These are phyloP conservation scores for Trachemys scripta DNA, from an alignment of 2,113 vertebrate genomes.

Conservation along the genomic window DNA sequence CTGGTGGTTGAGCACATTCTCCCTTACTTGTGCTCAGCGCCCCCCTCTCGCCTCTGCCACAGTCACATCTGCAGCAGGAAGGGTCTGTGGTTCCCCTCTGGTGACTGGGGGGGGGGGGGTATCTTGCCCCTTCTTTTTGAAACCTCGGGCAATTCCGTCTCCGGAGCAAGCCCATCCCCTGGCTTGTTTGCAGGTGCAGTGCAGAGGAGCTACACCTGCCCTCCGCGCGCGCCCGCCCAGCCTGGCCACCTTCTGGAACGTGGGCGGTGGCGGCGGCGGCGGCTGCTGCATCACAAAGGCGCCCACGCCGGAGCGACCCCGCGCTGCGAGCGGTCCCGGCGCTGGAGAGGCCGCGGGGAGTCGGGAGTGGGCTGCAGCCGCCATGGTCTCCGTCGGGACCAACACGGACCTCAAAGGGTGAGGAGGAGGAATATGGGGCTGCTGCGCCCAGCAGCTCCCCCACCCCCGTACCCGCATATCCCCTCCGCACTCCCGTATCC, in stretches of 20 bases:
- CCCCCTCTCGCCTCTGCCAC: background rate
- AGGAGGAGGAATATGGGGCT: background rate
- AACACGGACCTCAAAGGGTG: slow-evolving; percentile 20
- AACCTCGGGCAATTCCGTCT: too few relatives aligned
- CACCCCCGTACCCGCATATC: fast-evolving
- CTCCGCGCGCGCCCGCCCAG: background rate
- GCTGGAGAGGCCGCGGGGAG: background rate
- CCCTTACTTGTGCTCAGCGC: background rate
- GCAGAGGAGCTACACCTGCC: too few relatives aligned
- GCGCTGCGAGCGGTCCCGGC: background rate
- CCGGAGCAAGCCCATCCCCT: background rate
- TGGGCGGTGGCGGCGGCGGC: background rate
- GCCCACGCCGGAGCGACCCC: background rate
- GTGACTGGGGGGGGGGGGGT: background rate
- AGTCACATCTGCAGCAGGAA: background rate
- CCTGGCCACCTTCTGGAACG: background rate
- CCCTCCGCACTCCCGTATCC: background rate
- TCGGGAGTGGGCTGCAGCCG: background rate
- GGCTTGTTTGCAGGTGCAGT: background rate
- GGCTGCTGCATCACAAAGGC: background rate
- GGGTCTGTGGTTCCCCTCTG: background rate
- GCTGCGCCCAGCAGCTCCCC: background rate
- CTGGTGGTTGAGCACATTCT: background rate
- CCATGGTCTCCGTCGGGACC: background rate
- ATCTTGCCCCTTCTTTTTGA: background rate